A percentile compares a stretch with the other conserved stretches of the same genome.
phyloP scores from a whole-genome alignment of 2,888 invertebrate species.

The Lepidonotus clava region DNA sequence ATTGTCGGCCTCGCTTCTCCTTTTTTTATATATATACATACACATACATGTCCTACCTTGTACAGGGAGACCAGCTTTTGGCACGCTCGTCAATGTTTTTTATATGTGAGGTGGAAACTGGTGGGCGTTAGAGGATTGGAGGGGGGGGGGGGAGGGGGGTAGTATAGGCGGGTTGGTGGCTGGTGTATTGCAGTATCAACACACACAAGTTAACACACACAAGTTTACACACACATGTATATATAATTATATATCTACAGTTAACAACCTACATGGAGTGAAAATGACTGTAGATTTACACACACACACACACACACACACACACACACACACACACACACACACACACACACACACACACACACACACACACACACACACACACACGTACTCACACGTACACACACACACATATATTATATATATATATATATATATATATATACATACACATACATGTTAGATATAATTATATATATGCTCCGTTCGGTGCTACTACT shows the following conservation, averaged over 20 bases:
- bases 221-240: neutral
- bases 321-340: constrained; percentile 24
- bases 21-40: too few relatives aligned
- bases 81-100: too few relatives aligned
- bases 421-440: neutral
- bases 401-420: neutral
- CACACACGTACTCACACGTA: neutral
- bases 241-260: neutral
- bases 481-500: too few relatives aligned
- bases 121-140: too few relatives aligned
- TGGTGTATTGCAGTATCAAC: neutral
- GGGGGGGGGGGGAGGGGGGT: too few relatives aligned
- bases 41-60: too few relatives aligned
- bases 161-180: neutral
- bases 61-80: too few relatives aligned
- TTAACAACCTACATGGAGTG: neutral
- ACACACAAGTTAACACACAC: neutral
- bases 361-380: neutral
- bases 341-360: constrained; percentile 20
- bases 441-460: neutral
- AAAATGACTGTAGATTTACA: neutral
- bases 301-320: constrained; percentile 3
- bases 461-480: too few relatives aligned
- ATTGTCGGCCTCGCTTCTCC: too few relatives aligned
- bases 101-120: too few relatives aligned